These are phyloP conservation scores for Phasia obesa DNA, from an alignment of 2,888 invertebrate genomes.

Conservation along the genomic window DNA sequence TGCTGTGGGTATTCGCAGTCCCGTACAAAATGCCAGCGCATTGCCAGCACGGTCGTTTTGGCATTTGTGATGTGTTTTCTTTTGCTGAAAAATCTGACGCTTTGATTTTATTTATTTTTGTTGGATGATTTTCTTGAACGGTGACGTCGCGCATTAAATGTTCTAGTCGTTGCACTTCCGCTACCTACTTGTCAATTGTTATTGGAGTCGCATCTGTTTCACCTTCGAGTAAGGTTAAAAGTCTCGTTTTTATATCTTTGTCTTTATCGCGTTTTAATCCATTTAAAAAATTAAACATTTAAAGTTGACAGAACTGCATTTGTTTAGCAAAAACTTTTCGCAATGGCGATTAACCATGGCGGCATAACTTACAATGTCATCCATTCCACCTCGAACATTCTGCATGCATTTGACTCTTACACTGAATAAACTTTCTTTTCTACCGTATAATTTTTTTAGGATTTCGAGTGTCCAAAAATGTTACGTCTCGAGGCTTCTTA, in stretches of 20 bases:
- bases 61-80: slow-evolving; percentile 11
- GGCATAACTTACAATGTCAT: slow-evolving; percentile 33
- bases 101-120: not conserved
- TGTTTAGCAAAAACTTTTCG: slow-evolving; percentile 55
- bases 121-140: too few relatives aligned
- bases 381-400: not conserved
- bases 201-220: too few relatives aligned
- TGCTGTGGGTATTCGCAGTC: slow-evolving; percentile 57
- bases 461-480: slow-evolving; percentile 26
- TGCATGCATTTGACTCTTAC: slow-evolving; percentile 18
- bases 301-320: slow-evolving; percentile 42
- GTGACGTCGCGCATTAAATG: too few relatives aligned
- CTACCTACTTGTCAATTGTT: too few relatives aligned
- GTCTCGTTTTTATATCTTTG: slow-evolving; percentile 40
- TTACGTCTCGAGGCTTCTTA: slow-evolving; percentile 40
- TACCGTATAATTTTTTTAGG: slow-evolving; percentile 44
- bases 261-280: slow-evolving; percentile 29
- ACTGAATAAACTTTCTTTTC: slow-evolving; percentile 37
- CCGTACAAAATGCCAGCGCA: slow-evolving; percentile 65
- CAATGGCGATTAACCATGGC: slow-evolving; percentile 47
- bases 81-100: too few relatives aligned
- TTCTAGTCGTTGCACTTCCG: too few relatives aligned
- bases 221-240: slow-evolving; percentile 37
- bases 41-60: slow-evolving; percentile 60
- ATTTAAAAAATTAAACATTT: slow-evolving; percentile 50